These are phyloP conservation scores for Tringa solitaria DNA, from an alignment of 2,113 vertebrate species.

Conservation along the genomic window DNA sequence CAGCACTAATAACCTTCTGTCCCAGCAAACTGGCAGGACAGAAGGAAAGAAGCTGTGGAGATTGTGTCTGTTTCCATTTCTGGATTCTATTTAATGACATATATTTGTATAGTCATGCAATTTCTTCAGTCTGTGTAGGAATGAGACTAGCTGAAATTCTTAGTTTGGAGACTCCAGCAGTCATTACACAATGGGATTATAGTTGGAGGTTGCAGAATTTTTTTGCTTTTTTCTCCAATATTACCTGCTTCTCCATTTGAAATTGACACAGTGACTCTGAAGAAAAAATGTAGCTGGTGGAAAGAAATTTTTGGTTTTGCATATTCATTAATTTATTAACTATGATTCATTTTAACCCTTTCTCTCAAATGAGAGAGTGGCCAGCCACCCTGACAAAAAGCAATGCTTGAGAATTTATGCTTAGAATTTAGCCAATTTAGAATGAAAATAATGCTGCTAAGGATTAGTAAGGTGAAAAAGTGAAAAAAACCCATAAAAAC, in stretches of 20 bases:
- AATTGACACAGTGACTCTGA: not conserved
- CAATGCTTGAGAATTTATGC: not conserved
- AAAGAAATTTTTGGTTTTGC: not conserved
- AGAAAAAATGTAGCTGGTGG: not conserved
- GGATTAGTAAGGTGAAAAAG: not conserved
- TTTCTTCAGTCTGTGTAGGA: not conserved
- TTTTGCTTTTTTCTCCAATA: not conserved
- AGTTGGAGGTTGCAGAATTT: not conserved
- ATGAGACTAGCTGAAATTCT: not conserved
- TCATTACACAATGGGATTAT: not conserved
- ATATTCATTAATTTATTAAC: not conserved
- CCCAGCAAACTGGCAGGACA: not conserved
- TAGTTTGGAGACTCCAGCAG: not conserved
- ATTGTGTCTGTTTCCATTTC: not conserved
- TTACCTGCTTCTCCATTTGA: not conserved
- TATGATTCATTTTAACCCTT: not conserved
- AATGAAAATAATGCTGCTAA: not conserved
- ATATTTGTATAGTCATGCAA: not conserved
- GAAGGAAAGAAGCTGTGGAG: not conserved
- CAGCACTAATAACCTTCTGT: not conserved
- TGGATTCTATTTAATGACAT: not conserved
- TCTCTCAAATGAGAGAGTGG: not conserved
- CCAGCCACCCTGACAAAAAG: not conserved
- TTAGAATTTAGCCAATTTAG: not conserved
- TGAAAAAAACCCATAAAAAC: not conserved